Base-by-base conservation (phyloP, 2,113 vertebrate genomes). In the Varanus komodoensis region DNA sequence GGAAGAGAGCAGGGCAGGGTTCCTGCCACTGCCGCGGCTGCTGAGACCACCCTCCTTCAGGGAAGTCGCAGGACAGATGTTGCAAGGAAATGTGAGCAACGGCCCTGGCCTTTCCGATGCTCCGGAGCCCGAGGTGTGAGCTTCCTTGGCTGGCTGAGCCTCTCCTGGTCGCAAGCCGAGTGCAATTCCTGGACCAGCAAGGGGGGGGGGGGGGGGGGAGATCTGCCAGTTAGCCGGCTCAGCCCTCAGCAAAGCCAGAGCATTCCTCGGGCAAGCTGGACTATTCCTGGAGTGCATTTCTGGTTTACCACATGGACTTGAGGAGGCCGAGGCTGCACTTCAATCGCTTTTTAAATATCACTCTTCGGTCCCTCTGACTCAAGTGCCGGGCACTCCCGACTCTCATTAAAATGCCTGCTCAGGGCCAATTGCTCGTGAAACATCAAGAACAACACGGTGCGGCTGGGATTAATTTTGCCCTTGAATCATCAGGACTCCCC, bases 281-380 rank as follows among this genome's bases (percentile, higher is more conserved):
- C 92, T 85, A 71, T 94, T 90, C 89, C 83, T 73, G 75, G 82
- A 9, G 89, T 93, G 93, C 93, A 95, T 78, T 95, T 95, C 92
- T 14, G 95, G 95, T 94, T 95, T 91, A 95, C 95, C 95, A 91
- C 95, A 95, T 57, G 90, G 92, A 44, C 80, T 93, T 89, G 91
- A 93, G 86, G 92, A 93, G 93, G 90, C n/a, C 71, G 81, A 92
- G 82, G 90, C 89, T 87, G 89, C 92, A 93, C 92, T 95, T 94
- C 94, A 94, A 88, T 93, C 89, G 82, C 82, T 84, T 54, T 86
- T 48, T 27, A 44, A 89, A 52, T 89, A 86, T 89, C 85, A 83
- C 89, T 34, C 91, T 91, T 88, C 3, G 91, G 93, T 93, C 93
- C 91, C 78, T 89, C 90, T 89, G 93, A 93, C 92, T 95, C 88